Base-by-base conservation (phyloP, 2,113 vertebrate species). In the Piaya cayana region DNA sequence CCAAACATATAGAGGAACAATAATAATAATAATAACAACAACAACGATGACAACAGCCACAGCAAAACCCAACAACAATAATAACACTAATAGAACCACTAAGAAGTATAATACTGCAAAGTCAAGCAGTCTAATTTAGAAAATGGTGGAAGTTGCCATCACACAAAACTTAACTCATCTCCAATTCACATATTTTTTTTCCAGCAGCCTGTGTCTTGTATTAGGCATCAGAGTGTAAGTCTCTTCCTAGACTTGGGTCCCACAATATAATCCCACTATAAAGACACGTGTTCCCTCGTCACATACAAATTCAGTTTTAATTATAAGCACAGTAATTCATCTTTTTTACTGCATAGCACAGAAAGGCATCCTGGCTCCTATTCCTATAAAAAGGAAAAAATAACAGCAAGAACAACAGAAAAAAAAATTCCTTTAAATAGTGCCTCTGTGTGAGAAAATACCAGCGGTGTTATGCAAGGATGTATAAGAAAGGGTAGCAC, bases 271-370 rank as follows among this genome's bases (percentile, higher is more conserved):
- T 22, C 50, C 30, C 12, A 63, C 42, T 37, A 39, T 8, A 77
- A 80, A 50, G 12, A 29, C 5, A 39, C 1, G 0, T 3, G 7
- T 32, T 84, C 19, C 21, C 13, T 17, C 0, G 0, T 12, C 52
- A 77, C 16, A 60, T 5, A 43, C 3, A 47, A 64, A 47, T 29
- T 70, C 36, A 52, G 14, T 4, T 64, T 36, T 67, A 75, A 78
- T 59, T 60, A 87, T 15, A 22, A 39, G 14, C 27, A 85, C 5
- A 43, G 34, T 9, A 87, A 70, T 55, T 52, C 36, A 27, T 21
- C 11, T 56, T 62, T 12, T 21, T 76, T 53, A 82, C 34, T 42
- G 47, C 19, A 63, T 67, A 60, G n/a, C 36, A 77, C n/a, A 77
- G 18, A 65, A 85, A 69, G 34, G 7, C 25, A 63, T 65, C 13